Base-by-base conservation (phyloP, 2,113 vertebrate species). In the Albula glossodonta region DNA sequence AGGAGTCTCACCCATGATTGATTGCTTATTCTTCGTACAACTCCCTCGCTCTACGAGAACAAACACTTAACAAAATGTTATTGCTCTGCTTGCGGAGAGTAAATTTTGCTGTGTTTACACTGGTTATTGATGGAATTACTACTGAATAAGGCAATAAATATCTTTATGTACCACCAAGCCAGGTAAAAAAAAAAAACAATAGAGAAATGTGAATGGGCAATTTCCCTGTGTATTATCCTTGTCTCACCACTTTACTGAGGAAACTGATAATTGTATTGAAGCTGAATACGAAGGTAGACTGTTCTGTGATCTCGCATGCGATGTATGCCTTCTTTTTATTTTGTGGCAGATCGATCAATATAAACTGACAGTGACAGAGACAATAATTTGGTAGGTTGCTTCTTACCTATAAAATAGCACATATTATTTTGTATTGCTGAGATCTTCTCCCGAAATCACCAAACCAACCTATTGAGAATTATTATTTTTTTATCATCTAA, bases 1-100 rank as follows among this genome's bases (percentile, higher is more conserved):
- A 91, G 92, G 86, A 91, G 90, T 89, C 91, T 89, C 89, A 90
- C 10, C 86, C 88, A 92, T 95, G 93, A 96, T 94, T 94, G 94
- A 95, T 95, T 91, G 92, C 93, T 89, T 81, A 22, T 84, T 85
- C 87, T 82, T 9, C 63, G 57, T 74, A 74, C 83, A 41, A 56
- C 81, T 60, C 22, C 52, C 81, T 13, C 31, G 2, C 41, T 63
- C 15, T 49, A 52, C 63, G 19, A 85, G n/a, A 74, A 74, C 70
- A 74, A 74, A 77, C 52, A 79, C 52, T 85, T 85, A 85, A 85
- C 77, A 60, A 79, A 85, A 79, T 50, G 84, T 60, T 80, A 79
- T 5, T 52, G 31, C 51, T 41, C 3, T 31, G 48, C 51, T 51
- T 84, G 70, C 83, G 8, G 15, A 78, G 25, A 41, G 25, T 84